Base-by-base conservation (phyloP, 2,113 vertebrate genomes). In the Taxidea taxus region DNA sequence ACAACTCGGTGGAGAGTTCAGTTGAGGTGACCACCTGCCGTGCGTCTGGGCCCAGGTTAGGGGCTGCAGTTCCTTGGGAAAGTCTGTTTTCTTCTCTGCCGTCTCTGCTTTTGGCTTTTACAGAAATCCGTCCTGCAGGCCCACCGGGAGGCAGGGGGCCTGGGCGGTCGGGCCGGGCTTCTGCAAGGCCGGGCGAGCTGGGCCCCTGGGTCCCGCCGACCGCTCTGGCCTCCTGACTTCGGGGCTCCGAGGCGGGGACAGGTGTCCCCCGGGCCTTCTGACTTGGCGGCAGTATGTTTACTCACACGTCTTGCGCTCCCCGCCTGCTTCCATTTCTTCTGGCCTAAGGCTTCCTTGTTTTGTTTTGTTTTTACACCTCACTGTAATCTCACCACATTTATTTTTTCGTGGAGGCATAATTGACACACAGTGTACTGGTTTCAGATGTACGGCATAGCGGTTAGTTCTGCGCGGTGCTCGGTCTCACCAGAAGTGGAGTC, bases 171-270 rank as follows among this genome's bases (percentile, higher is more conserved):
- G 23, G 27, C 31, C 1, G 66, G 58, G 42, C 42, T 77, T 83
- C 49, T 39, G 34, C 64, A 15, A 49, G 78, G 51, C 44, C 42
- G 47, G 60, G 80, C 14, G 16, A 58, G 47, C 10, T 0, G 23
- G 29, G 34, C 3, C 10, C 54, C 10, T 0, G 23, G 29, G 34
- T 4, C 10, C 54, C 34, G 77, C 42, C 18, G 31, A 27, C 51
- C 18, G 18, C 70, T 82, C 34, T 31, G 20, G 27, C 25, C 25
- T 31, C 5, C 16, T 64, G 21, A 70, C 80, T 60, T 42, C 8
- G 7, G 20, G 62, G 6, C 29, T 72, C 95, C 6, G 8, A 13
- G 39, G 29, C 0, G 0, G 3, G 11, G 3, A 10, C 34, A 11
- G 49, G 12, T 7, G 54, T 21, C 10, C 9, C 3, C 31, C 23